These are phyloP conservation scores for Papilio xuthus DNA, from an alignment of 1,140 invertebrate species.

Conservation along the genomic window DNA sequence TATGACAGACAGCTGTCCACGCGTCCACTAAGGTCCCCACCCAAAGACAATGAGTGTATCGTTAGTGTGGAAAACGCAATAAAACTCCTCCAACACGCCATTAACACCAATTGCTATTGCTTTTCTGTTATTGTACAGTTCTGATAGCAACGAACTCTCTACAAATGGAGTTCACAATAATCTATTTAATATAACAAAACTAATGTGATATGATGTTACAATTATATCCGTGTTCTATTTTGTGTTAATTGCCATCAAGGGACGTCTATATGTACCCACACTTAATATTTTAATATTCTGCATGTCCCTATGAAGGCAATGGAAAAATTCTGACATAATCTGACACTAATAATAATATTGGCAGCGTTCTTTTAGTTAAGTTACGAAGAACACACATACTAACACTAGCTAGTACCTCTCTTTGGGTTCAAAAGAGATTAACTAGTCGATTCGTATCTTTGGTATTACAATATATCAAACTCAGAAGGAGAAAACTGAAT, in stretches of 20 bases:
- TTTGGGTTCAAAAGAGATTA: background rate
- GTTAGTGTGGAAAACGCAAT: conserved; percentile 54
- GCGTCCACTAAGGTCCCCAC: conserved; percentile 24
- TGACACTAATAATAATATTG: background rate
- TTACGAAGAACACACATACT: background rate
- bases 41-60: conserved; percentile 48
- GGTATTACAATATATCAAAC: background rate
- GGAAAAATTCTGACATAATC: background rate
- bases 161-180: background rate
- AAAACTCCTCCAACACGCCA: conserved; percentile 52
- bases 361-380: background rate
- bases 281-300: background rate
- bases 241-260: background rate
- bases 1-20: conserved; percentile 35
- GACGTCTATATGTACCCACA: background rate
- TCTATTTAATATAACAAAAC: background rate
- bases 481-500: background rate
- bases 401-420: background rate
- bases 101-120: conserved; percentile 50
- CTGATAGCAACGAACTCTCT: background rate
- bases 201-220: background rate
- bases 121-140: conserved; percentile 45
- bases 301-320: background rate
- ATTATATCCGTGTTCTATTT: background rate
- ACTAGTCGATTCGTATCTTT: background rate